Base-by-base conservation (phyloP, 2,113 vertebrate species). In the Physeter macrocephalus region DNA sequence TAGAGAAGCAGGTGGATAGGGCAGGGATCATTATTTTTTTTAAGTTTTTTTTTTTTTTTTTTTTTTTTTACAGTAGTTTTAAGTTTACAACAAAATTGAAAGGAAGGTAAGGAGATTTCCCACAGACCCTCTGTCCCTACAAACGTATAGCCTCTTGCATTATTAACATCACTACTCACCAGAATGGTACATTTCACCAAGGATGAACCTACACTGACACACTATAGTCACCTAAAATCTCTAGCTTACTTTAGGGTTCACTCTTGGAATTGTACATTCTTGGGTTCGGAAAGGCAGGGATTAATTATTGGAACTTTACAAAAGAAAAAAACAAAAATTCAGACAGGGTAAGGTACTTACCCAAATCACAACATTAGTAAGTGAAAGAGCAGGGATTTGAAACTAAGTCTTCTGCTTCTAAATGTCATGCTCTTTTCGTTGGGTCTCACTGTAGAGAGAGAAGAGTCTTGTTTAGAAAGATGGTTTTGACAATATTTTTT, bases 311-410 rank as follows among this genome's bases (percentile, higher is more conserved):
- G 34, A 84, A n/a, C 81, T 74, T 57, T 18, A 88, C 46, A 66
- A 87, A 91, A 93, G 12, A 75, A 71, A 93, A 93, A 91, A 61
- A 13, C 21, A 71, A 84, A 81, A 87, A 74, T 27, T 72, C 67
- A 52, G 39, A 87, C 14, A 82, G 62, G 18, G 15, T 17, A 64
- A 91, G 46, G 62, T 77, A 96, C 88, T 96, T 94, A 96, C 85
- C 80, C 36, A 95, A 87, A 64, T 90, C 80, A 93, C 43, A 78
- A 77, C 83, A 93, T 87, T 59, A 92, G 46, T 71, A 77, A 77
- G 46, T 87, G 46, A 90, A 62, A 64, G 29, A 67, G 23, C 39
- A 93, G 46, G 85, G 25, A 77, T 52, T 49, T 93, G 81, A 96
- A 92, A 88, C 39, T 34, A 71, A 90, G 59, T 72, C 66, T 29